These are phyloP conservation scores for Bergia sp. DNA, from an alignment of 92 coral and sea anemone genomes.

Conservation along the genomic window DNA sequence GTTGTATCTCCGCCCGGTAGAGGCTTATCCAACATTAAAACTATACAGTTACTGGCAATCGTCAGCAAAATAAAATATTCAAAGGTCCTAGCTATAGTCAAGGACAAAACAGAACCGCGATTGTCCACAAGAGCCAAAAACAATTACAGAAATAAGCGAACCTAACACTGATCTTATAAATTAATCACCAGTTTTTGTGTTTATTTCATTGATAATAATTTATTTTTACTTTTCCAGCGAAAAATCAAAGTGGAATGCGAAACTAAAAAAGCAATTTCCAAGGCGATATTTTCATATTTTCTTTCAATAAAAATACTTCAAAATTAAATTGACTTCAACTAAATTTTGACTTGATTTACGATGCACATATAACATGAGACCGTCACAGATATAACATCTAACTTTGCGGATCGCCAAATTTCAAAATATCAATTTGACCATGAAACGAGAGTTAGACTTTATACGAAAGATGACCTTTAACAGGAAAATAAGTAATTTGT, in stretches of 20 bases:
- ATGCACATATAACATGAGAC: not conserved
- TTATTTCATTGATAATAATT: constrained; percentile 30
- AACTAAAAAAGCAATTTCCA: constrained; percentile 21
- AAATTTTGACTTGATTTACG: constrained; percentile 50
- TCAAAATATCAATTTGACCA: not conserved
- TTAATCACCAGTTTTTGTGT: constrained; percentile 36
- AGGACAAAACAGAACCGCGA: constrained; percentile 38
- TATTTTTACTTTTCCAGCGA: constrained; percentile 33
- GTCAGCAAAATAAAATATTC: constrained; percentile 95
- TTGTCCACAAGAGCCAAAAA: constrained; percentile 44
- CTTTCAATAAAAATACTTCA: constrained; percentile 44
- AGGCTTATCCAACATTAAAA: constrained; percentile 89
- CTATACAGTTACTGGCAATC: constrained; percentile 97
- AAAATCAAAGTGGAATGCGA: constrained; percentile 30
- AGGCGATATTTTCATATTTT: constrained; percentile 39
- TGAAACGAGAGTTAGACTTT: constrained; percentile 3
- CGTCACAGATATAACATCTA: constrained; percentile 23
- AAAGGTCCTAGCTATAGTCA: constrained; percentile 67
- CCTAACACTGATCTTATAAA: constrained; percentile 25
- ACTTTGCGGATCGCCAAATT: constrained; percentile 21
- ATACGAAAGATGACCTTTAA: constrained; percentile 9
- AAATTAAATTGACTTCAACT: constrained; percentile 45
- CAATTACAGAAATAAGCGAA: constrained; percentile 32
- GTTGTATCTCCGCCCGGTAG: constrained; percentile 92
- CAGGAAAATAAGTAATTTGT: constrained; percentile 37